Evolutionary conservation across 2,888 invertebrate genomes (phyloP), one percentile per base, ranked within the genome.

Genomic region (Drosophila formosana): DNA sequence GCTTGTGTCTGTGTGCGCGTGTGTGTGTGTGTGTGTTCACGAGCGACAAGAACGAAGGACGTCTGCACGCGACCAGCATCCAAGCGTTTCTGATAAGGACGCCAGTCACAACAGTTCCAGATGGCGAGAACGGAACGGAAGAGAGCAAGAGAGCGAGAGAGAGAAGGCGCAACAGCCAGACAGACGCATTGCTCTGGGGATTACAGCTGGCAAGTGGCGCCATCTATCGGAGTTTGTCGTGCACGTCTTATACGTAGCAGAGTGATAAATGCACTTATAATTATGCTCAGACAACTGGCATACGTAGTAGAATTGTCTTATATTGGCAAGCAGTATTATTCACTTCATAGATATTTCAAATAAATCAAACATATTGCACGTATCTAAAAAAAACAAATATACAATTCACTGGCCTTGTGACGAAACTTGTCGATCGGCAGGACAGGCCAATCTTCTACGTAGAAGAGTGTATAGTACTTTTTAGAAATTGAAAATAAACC

Each of bases 31-130:
- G n/a, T 51, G 39, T 23, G 30, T 43, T 43, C 34, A 26, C 46
- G n/a, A 11, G 28, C 39, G 11, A 25, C 37, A 60, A 49, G 47
- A 34, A 43, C 66, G 68, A 74, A 66, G 66, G 66, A 76, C 83
- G 73, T 75, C 83, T 75, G 81, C 76, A 61, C 61, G 52, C 75
- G 78, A 78, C 69, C 85, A 86, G 80, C 82, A 75, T 82, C 85
- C 82, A 81, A 84, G 82, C 82, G 80, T 78, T 78, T 86, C 89
- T 86, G 88, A 83, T 83, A 83, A 83, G 73, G 57, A 47, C 46
- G 78, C 71, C 63, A 71, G 61, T 53, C 74, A 64, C 73, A 78
- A 69, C 78, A 69, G 18, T 30, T 11, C 39, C 52, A 6, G 43
- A 52, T 50, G 52, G 26, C 13, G 4, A 3, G 4, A n/a, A n/a